Percentiles rank a stretch among this genome's conserved stretches.
Evolutionary conservation across 1,140 invertebrate genomes (phyloP).

Genomic region (Neodiprion fabricii): DNA sequence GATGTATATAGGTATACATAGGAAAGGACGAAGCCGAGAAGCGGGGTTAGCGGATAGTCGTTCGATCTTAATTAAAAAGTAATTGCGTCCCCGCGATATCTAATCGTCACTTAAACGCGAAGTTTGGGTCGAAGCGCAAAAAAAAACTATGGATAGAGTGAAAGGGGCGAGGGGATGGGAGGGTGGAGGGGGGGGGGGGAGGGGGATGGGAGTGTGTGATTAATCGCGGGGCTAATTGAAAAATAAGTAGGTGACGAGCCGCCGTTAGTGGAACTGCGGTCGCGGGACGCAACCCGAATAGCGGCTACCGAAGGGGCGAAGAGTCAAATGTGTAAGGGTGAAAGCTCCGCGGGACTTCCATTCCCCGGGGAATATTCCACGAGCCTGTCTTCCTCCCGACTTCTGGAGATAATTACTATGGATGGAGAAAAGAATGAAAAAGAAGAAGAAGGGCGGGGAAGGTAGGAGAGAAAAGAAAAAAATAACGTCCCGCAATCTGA

Average conservation of each 20-base stretch:
- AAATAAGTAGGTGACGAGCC: neutral
- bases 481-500: too few relatives aligned
- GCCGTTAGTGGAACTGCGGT: neutral
- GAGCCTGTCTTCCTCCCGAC: too few relatives aligned
- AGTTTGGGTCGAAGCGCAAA: neutral
- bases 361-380: too few relatives aligned
- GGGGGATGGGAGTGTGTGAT: neutral
- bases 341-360: neutral
- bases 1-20: neutral
- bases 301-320: neutral
- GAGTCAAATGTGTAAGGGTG: slow-evolving; percentile 2
- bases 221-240: slow-evolving; percentile 7
- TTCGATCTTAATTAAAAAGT: slow-evolving; percentile 8
- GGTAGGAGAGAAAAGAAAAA: too few relatives aligned
- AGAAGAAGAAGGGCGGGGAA: too few relatives aligned
- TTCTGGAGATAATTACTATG: too few relatives aligned
- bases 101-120: neutral
- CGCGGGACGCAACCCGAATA: neutral
- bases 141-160: neutral
- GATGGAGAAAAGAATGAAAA: too few relatives aligned
- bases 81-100: slow-evolving; percentile 2
- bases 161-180: neutral
- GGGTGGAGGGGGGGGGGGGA: neutral
- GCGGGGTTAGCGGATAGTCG: neutral
- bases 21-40: neutral